A percentile compares a stretch with the other conserved stretches of the same genome.
Conservation (phyloP, 2,113 vertebrate genomes). For the Tauraco erythrolophus region DNA sequence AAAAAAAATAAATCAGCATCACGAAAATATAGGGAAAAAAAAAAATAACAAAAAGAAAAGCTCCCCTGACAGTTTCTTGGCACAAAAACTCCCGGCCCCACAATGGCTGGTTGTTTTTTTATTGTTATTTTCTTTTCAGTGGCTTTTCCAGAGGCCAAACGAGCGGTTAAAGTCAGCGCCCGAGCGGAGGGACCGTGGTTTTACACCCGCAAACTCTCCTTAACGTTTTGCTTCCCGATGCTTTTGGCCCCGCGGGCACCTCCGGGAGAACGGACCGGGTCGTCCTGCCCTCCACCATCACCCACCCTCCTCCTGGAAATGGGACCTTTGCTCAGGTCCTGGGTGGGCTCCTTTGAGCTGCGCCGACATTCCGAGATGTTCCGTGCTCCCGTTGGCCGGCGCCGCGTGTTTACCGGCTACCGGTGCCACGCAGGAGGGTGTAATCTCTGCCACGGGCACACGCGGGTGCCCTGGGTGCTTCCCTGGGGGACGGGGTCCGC, state of each 20-base stretch:
- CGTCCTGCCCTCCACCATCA: background rate
- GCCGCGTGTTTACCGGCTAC: rapidly evolving
- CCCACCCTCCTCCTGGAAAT: background rate
- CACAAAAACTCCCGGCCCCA: background rate
- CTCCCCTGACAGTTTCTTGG: conserved; percentile 11
- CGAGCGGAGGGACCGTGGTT: background rate
- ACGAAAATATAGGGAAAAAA: background rate
- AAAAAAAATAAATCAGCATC: background rate
- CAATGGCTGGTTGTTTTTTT: background rate
- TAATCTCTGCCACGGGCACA: rapidly evolving
- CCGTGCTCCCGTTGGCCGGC: rapidly evolving
- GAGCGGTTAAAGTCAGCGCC: background rate
- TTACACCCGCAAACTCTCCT: no score
- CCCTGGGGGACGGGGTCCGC: background rate
- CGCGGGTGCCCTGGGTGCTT: background rate
- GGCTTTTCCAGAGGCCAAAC: background rate
- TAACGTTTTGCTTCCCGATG: background rate
- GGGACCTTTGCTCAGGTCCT: rapidly evolving
- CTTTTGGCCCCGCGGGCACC: rapidly evolving
- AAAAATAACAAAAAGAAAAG: conserved; percentile 1
- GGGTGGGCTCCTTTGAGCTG: background rate
- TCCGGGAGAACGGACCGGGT: background rate
- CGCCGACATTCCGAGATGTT: rapidly evolving
- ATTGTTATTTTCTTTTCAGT: background rate
- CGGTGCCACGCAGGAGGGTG: rapidly evolving